phyloP scores from a whole-genome alignment of 2,888 invertebrate genomes.

The Thysanoteuthis rhombus region DNA sequence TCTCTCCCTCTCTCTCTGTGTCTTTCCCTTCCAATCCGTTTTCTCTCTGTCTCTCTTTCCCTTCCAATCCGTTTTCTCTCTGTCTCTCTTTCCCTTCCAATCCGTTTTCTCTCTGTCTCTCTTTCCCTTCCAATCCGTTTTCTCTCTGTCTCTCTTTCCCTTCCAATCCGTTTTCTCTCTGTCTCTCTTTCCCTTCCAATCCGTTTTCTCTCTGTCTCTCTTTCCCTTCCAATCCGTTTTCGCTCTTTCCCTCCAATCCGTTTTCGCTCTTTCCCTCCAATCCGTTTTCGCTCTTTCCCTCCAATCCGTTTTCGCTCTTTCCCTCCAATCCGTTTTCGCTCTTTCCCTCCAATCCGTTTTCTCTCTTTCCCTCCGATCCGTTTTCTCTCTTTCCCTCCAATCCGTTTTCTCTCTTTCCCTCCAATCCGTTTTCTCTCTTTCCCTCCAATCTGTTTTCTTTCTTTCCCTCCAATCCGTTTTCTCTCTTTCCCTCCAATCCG shows the following conservation, averaged over 20 bases:
- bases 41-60: neutral
- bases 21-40: neutral
- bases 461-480: neutral
- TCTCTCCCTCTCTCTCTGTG: neutral
- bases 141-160: neutral
- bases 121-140: neutral
- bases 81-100: neutral
- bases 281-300: neutral
- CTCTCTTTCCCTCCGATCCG: neutral
- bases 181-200: neutral
- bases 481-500: neutral
- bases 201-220: neutral
- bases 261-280: neutral
- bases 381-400: neutral
- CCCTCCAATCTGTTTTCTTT: neutral
- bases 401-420: neutral
- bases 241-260: neutral
- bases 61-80: neutral
- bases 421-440: neutral
- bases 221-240: neutral
- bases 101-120: neutral
- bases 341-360: neutral
- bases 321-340: neutral
- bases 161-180: neutral
- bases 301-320: neutral